A percentile compares a stretch with the other conserved stretches of the same genome.
These are phyloP conservation scores for Lasaia peninsularis DNA, from an alignment of 1,140 invertebrate species.

Conservation along the genomic window DNA sequence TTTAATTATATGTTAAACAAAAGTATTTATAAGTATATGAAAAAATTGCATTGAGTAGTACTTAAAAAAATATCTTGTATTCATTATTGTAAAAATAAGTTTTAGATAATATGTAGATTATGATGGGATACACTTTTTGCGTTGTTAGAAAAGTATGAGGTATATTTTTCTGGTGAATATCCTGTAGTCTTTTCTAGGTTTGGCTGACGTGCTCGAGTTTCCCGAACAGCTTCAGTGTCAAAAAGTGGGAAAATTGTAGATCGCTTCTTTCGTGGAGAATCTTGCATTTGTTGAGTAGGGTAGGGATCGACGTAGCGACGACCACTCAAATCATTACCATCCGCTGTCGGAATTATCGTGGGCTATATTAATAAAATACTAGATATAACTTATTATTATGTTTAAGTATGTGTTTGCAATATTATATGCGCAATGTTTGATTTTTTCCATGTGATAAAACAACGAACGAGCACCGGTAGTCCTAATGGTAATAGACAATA, in stretches of 20 bases:
- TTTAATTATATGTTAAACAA: not conserved
- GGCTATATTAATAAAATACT: constrained; percentile 64
- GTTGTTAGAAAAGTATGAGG: constrained; percentile 56
- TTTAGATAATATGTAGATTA: constrained; percentile 36
- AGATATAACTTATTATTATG: too few species aligned
- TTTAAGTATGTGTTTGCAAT: too few species aligned
- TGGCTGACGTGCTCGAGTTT: constrained; percentile 29
- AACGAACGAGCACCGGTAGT: too few species aligned
- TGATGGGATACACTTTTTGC: constrained; percentile 33
- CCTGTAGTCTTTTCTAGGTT: constrained; percentile 53
- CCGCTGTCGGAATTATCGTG: constrained; percentile 71
- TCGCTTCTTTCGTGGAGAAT: constrained; percentile 60
- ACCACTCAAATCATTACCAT: constrained; percentile 67
- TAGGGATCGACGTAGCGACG: constrained; percentile 65
- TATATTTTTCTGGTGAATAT: constrained; percentile 62
- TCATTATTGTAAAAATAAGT: not conserved
- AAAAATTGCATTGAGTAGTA: constrained; percentile 19
- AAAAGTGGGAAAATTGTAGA: constrained; percentile 49
- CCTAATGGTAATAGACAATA: too few species aligned
- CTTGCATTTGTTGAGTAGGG: constrained; percentile 61
- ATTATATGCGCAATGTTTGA: too few species aligned
- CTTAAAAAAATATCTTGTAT: not conserved
- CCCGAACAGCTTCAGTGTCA: constrained; percentile 31
- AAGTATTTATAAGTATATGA: too few species aligned
- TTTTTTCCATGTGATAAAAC: too few species aligned